Evolutionary conservation across 2,113 vertebrate species (phyloP).

Genomic region (Erythrocercus mccallii): DNA sequence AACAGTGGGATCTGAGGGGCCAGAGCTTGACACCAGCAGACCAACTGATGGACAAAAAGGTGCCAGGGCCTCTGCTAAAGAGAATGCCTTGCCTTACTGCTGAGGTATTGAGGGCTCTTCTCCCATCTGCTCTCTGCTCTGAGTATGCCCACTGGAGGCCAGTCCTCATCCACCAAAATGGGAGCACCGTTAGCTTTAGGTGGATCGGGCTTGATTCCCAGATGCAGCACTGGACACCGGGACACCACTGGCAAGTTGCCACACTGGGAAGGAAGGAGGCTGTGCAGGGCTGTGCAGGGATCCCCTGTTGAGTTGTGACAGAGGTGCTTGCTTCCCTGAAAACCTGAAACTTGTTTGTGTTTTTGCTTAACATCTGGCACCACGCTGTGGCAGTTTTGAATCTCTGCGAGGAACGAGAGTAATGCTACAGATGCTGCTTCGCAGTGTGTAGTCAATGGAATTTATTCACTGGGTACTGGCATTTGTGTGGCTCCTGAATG

Average conservation of each 20-base stretch:
- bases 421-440: fast-evolving
- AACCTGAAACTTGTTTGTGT: neutral
- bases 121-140: neutral
- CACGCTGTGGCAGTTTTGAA: neutral
- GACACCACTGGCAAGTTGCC: fast-evolving
- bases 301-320: neutral
- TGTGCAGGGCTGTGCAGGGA: neutral
- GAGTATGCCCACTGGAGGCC: neutral
- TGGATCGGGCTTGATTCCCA: neutral
- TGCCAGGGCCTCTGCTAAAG: neutral
- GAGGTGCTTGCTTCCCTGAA: neutral
- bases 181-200: neutral
- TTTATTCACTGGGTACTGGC: neutral
- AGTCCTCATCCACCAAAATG: neutral
- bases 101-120: neutral
- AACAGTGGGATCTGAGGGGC: neutral
- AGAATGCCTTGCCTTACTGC: neutral
- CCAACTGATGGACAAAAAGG: neutral
- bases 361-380: constrained; percentile 17
- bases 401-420: neutral
- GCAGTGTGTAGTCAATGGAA: fast-evolving
- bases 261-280: fast-evolving
- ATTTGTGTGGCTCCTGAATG: neutral
- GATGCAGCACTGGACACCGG: fast-evolving
- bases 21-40: neutral